Evolutionary conservation across 23 tunicate species (phyloP).

Genomic region (Halocynthia roretzi): DNA sequence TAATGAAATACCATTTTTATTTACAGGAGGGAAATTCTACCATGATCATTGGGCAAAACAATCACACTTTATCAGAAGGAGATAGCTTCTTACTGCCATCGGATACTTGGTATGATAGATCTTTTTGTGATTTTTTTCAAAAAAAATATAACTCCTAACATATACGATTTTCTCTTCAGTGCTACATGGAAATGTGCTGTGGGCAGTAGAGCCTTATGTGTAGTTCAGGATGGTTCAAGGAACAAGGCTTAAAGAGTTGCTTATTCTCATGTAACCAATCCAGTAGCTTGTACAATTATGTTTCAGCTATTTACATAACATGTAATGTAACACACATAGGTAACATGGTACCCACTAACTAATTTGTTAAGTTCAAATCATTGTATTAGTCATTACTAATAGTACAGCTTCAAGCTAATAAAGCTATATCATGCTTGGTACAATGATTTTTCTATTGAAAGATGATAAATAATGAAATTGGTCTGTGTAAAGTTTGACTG

Average conservation of each 20-base stretch:
- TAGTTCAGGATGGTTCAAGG: slow-evolving; percentile 16
- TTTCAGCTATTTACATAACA: no score
- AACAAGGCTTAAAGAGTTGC: not conserved
- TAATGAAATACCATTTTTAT: not conserved
- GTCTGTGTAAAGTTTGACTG: no score
- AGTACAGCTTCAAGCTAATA: no score
- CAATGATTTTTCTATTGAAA: no score
- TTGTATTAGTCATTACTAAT: no score
- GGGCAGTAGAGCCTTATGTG: slow-evolving; percentile 6
- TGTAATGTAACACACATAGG: no score
- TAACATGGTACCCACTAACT: no score
- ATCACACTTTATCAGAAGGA: not conserved
- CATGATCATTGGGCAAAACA: not conserved
- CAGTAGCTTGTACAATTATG: not conserved
- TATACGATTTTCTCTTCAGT: not conserved
- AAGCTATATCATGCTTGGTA: no score
- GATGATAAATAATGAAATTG: no score
- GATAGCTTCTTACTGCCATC: slow-evolving; percentile 36
- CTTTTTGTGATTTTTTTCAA: not conserved
- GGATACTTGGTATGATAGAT: slow-evolving; percentile 11
- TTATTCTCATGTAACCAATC: not conserved
- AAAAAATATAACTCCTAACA: not conserved
- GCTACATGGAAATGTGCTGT: slow-evolving; percentile 14
- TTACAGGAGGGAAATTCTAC: slow-evolving; percentile 29
- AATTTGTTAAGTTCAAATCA: no score